phyloP scores from a whole-genome alignment of 2,888 invertebrate species.

The Hirtodrosophila duncani region DNA sequence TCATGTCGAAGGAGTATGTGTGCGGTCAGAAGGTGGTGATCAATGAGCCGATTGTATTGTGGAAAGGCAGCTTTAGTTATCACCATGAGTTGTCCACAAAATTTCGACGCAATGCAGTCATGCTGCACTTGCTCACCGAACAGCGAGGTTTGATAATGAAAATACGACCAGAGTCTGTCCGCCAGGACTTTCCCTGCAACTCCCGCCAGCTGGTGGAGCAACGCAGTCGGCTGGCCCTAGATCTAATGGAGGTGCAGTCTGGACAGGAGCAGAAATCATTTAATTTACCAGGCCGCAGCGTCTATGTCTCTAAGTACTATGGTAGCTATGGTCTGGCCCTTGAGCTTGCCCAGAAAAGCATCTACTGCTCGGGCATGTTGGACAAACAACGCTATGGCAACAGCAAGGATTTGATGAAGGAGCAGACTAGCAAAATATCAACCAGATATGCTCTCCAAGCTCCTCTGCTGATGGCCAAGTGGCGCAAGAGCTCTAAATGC shows the following conservation, averaged over 20 bases:
- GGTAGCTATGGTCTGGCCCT: conserved; percentile 59
- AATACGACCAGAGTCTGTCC: conserved; percentile 44
- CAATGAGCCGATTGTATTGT: conserved; percentile 55
- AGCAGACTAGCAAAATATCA: conserved; percentile 41
- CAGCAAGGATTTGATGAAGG: conserved; percentile 54
- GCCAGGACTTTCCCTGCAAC: conserved; percentile 29
- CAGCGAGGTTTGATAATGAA: conserved; percentile 49
- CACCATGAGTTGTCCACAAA: conserved; percentile 40
- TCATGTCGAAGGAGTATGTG: conserved; percentile 49
- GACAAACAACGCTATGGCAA: conserved; percentile 63
- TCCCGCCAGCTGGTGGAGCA: conserved; percentile 51
- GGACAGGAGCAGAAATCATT: too few relatives aligned
- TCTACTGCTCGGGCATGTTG: conserved; percentile 60
- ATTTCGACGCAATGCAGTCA: conserved; percentile 49
- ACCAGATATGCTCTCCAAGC: conserved; percentile 53
- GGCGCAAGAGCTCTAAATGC: conserved; percentile 51
- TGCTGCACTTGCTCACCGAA: conserved; percentile 54
- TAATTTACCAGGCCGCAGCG: too few relatives aligned
- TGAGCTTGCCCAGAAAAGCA: conserved; percentile 41
- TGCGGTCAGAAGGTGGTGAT: conserved; percentile 59
- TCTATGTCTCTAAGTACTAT: conserved; percentile 59
- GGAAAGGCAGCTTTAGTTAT: conserved; percentile 52
- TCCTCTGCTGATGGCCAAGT: conserved; percentile 62
- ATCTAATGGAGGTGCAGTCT: conserved; percentile 41
- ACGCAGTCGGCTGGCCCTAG: conserved; percentile 36